Evolutionary conservation across 2,797 vertebrate genomes (phyloP).

Genomic region (Calcarius lapponicus): DNA sequence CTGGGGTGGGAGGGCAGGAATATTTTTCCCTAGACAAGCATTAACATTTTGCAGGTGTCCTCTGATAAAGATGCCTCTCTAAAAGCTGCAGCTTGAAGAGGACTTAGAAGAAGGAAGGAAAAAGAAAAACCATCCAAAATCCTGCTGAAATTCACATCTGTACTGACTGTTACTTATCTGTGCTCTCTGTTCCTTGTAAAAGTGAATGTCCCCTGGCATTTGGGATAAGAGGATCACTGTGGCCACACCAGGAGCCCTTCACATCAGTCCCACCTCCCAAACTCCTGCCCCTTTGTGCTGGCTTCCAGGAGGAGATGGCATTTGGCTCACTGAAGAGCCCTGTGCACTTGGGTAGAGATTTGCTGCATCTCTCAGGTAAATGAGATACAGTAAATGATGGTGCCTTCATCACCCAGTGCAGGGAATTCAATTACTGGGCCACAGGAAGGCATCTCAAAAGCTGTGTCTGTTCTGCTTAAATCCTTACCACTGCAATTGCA

Average conservation of each 20-base stretch:
- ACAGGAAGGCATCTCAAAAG: background rate
- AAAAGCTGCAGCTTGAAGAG: background rate
- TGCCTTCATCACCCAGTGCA: background rate
- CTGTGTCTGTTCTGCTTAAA: background rate
- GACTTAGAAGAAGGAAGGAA: background rate
- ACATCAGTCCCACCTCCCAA: background rate
- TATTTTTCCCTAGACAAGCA: background rate
- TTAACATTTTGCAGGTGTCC: background rate
- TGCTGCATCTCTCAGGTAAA: background rate
- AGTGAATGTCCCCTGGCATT: background rate
- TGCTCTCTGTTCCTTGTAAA: background rate
- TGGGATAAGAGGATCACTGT: background rate
- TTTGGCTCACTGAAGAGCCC: background rate
- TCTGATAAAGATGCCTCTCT: background rate
- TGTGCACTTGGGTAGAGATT: rapidly evolving
- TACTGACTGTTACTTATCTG: background rate
- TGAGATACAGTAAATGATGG: background rate
- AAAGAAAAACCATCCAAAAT: background rate
- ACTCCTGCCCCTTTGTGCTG: background rate
- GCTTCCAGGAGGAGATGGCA: background rate
- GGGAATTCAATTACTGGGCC: background rate
- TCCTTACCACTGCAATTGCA: background rate
- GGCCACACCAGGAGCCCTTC: background rate
- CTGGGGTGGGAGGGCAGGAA: background rate
- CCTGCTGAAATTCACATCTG: background rate